A percentile compares a stretch with the other conserved stretches of the same genome.
Evolutionary conservation across 2,888 invertebrate species (phyloP).

Genomic region (Morinoia aosen): DNA sequence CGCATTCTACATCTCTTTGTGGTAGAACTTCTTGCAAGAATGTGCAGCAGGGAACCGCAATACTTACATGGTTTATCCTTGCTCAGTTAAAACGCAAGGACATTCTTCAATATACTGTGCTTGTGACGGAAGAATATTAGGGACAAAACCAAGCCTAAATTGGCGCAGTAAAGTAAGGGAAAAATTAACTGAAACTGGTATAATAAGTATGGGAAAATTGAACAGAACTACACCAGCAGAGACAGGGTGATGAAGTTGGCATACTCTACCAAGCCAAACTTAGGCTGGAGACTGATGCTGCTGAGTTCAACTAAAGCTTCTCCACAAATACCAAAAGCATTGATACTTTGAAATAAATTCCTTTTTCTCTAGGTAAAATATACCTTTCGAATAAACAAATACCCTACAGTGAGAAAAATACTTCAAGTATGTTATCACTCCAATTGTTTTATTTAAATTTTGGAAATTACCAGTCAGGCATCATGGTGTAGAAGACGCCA

Average conservation of each 20-base stretch:
- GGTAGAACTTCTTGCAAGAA: neutral
- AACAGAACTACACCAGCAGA: too few species aligned
- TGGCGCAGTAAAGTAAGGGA: neutral
- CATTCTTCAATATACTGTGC: neutral
- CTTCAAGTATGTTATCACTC: neutral
- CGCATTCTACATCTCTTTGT: neutral
- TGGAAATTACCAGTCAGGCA: slow-evolving; percentile 71
- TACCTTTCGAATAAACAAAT: neutral
- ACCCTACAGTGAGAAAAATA: neutral
- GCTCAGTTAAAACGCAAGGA: neutral
- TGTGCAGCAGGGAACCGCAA: neutral
- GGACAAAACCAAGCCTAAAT: neutral
- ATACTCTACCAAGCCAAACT: too few species aligned
- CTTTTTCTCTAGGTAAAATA: neutral
- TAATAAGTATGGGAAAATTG: neutral
- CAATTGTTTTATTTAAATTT: neutral
- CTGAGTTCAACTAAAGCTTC: too few species aligned
- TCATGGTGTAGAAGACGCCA: slow-evolving; percentile 77
- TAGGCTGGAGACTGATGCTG: too few species aligned
- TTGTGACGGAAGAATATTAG: neutral
- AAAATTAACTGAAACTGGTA: too few species aligned
- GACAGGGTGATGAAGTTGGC: too few species aligned
- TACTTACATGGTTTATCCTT: neutral
- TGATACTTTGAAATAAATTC: neutral
- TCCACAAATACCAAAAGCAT: too few species aligned